Base-by-base conservation (phyloP, 2,113 vertebrate genomes). In the Bos indicus region DNA sequence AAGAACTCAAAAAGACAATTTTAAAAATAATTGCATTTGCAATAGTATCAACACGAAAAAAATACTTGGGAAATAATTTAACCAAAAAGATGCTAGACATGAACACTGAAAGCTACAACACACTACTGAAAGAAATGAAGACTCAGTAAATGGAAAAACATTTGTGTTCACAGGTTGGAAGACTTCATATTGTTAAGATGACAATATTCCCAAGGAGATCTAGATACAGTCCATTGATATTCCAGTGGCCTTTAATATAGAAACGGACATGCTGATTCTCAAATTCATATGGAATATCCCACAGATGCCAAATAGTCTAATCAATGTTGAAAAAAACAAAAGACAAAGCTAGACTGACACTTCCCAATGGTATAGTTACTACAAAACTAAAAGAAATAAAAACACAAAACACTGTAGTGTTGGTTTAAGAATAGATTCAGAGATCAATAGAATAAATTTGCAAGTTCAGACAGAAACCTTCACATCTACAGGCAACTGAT, bases 251-350 rank as follows among this genome's bases (percentile, higher is more conserved):
- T 88, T 74, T 92, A 52, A 46, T 77, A 4, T 21, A 77, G 78
- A 93, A 98, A 90, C 59, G 85, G 77, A 81, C 93, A 97, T 93
- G 30, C 40, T 81, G 48, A 92, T 64, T 51, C 48, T 94, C 54
- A 94, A 74, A 71, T 89, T 62, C 26, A 78, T 36, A 23, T 28
- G 80, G 12, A 91, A 88, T 71, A 56, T 83, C 23, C 28, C 89
- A 92, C 40, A 43, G 23, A 30, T 48, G 21, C 46, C 46, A 25
- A 91, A 64, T 77, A 93, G 43, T 8, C 52, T 90, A 89, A 94
- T 92, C 21, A 60, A 36, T 80, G 52, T 94, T 81, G 36, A 96
- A 90, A 80, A 80, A 96, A 89, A 78, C 21, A 74, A 96, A 77
- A 57, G 95, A 57, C 7, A 25, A 90, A 87, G n/a, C 64, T 46